Evolutionary conservation across 2,113 vertebrate genomes (phyloP).

Genomic region (Tricholaema leucomelas): DNA sequence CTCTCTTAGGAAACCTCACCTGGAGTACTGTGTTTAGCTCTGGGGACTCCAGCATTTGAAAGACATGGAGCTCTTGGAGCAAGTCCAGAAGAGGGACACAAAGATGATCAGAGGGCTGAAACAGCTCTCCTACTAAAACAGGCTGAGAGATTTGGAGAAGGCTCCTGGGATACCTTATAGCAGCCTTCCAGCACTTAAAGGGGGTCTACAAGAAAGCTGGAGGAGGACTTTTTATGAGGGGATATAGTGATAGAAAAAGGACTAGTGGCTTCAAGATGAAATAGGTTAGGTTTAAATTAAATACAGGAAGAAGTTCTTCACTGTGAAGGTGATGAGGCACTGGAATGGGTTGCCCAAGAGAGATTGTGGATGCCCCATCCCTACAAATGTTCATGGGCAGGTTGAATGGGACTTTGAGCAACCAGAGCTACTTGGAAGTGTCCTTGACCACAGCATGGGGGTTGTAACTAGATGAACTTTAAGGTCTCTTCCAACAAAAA

Average conservation of each 20-base stretch:
- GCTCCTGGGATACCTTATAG: neutral
- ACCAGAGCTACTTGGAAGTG: neutral
- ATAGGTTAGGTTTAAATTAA: neutral
- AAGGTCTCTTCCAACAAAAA: too few relatives aligned
- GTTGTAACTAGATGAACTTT: neutral
- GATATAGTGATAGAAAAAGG: neutral
- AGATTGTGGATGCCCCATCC: neutral
- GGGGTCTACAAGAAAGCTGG: neutral
- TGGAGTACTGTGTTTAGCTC: neutral
- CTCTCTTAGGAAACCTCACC: neutral
- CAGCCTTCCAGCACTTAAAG: neutral
- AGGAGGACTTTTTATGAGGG: neutral
- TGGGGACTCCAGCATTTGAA: neutral
- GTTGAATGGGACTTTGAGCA: neutral
- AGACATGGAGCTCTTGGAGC: neutral
- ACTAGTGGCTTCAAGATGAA: neutral
- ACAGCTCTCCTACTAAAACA: neutral
- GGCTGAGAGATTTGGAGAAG: neutral
- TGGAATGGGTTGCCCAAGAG: neutral
- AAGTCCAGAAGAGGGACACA: neutral
- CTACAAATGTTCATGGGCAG: neutral
- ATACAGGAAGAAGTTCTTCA: neutral
- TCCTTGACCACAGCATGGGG: neutral
- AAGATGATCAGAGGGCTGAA: neutral
- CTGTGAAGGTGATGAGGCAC: neutral